A percentile compares a stretch with the other conserved stretches of the same genome.
Evolutionary conservation across 2,888 invertebrate species (phyloP).

Genomic region (Platypus cylindrus): DNA sequence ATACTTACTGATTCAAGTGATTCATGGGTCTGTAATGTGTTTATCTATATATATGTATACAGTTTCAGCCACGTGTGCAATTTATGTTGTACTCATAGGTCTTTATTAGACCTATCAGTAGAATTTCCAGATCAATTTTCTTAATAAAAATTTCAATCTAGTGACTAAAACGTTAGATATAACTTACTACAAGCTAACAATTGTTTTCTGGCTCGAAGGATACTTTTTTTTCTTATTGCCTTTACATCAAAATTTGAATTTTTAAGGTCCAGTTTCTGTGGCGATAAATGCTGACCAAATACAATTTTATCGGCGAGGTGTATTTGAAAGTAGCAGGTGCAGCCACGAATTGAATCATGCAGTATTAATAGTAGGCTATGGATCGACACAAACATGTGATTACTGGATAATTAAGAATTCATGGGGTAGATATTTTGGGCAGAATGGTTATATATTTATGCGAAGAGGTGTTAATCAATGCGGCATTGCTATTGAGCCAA

Average conservation of each 20-base stretch:
- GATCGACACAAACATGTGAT: slow-evolving; percentile 35
- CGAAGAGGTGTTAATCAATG: slow-evolving; percentile 52
- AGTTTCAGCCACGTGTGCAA: too few relatives aligned
- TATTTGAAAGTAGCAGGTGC: slow-evolving; percentile 67
- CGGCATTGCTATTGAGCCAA: slow-evolving; percentile 66
- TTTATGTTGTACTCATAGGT: too few relatives aligned
- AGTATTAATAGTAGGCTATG: slow-evolving; percentile 69
- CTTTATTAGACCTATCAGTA: too few relatives aligned
- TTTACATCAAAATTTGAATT: background rate
- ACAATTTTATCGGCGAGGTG: slow-evolving; percentile 67
- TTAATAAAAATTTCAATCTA: slow-evolving; percentile 1
- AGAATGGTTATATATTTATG: slow-evolving; percentile 27
- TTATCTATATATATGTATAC: too few relatives aligned
- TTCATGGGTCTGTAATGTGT: too few relatives aligned
- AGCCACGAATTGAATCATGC: slow-evolving; percentile 61
- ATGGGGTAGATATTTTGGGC: slow-evolving; percentile 38
- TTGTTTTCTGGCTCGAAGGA: too few relatives aligned
- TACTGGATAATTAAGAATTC: slow-evolving; percentile 63
- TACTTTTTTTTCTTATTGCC: too few relatives aligned
- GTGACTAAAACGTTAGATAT: too few relatives aligned
- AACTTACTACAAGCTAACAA: too few relatives aligned
- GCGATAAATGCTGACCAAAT: slow-evolving; percentile 76
- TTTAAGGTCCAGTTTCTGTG: slow-evolving; percentile 67
- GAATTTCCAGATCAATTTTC: too few relatives aligned
- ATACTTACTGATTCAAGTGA: too few relatives aligned